Conservation (phyloP, 2,113 vertebrate genomes). For the Atlantisia rogersi region DNA sequence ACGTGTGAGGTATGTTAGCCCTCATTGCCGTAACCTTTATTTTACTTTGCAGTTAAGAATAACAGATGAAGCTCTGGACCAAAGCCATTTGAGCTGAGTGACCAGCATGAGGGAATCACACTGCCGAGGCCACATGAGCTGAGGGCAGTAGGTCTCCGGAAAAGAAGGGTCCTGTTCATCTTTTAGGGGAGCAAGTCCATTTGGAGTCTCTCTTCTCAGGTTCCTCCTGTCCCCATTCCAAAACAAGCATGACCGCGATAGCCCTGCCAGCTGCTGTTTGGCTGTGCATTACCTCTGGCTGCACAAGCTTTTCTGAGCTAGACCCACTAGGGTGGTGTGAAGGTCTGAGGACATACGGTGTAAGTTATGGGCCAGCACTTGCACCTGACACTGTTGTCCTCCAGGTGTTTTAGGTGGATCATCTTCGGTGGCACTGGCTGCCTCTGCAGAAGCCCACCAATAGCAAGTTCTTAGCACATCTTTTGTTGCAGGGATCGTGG, state of each 20-base stretch:
- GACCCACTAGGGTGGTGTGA: not conserved
- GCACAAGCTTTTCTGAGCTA: not conserved
- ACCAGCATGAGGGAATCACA: not conserved
- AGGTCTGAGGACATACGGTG: not conserved
- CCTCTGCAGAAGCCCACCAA: not conserved
- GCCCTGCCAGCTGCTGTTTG: not conserved
- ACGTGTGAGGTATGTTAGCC: conserved; percentile 88
- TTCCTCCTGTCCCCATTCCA: not conserved
- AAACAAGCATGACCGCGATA: not conserved
- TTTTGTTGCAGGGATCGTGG: not conserved
- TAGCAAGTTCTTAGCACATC: not conserved
- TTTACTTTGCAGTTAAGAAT: not conserved
- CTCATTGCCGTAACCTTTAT: not conserved
- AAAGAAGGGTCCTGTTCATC: not conserved
- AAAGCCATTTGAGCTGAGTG: not conserved
- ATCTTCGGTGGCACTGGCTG: not conserved
- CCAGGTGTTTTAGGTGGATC: not conserved
- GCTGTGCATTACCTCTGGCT: not conserved
- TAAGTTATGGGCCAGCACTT: not conserved
- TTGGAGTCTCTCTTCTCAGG: not conserved
- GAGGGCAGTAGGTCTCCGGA: not conserved
- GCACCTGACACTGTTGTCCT: not conserved
- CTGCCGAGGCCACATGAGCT: not conserved
- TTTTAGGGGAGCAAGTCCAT: not conserved
- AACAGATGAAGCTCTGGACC: not conserved